These are phyloP conservation scores for Cynopterus sphinx DNA, from an alignment of 2,797 vertebrate species.

Conservation along the genomic window DNA sequence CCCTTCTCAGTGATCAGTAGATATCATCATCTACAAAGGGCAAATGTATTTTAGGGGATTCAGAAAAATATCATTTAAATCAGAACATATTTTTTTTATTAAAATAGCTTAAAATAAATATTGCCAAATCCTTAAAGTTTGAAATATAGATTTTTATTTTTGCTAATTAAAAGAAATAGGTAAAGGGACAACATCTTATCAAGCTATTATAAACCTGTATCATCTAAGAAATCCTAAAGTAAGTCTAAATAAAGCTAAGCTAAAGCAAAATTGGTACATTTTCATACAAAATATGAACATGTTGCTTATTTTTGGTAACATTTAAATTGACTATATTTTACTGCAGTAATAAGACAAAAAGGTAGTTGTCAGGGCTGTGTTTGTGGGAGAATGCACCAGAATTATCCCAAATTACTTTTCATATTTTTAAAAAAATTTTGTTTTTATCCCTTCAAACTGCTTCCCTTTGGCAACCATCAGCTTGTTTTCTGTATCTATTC, in stretches of 20 bases:
- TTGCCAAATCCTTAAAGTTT: constrained; percentile 64
- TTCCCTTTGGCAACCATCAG: neutral
- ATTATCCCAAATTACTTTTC: neutral
- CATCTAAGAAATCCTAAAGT: neutral
- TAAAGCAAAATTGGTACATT: constrained; percentile 37
- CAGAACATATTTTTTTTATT: constrained; percentile 57
- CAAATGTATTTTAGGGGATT: constrained; percentile 60
- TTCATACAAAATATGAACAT: neutral
- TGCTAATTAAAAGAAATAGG: neutral
- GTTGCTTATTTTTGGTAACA: constrained; percentile 1
- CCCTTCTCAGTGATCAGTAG: neutral
- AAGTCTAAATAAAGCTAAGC: constrained; percentile 2
- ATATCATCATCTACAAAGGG: neutral
- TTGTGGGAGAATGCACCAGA: neutral
- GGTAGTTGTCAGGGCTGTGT: neutral
- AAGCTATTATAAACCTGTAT: neutral
- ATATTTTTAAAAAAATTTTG: neutral
- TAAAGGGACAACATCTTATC: neutral
- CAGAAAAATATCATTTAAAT: constrained; percentile 63
- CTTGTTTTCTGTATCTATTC: neutral
- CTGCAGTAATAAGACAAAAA: neutral
- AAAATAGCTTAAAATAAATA: constrained; percentile 67
- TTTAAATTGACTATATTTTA: constrained; percentile 23
- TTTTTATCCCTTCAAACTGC: neutral
- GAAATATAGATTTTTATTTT: neutral